Conservation (phyloP, 1,140 invertebrate genomes). For the Drosophila biarmipes region DNA sequence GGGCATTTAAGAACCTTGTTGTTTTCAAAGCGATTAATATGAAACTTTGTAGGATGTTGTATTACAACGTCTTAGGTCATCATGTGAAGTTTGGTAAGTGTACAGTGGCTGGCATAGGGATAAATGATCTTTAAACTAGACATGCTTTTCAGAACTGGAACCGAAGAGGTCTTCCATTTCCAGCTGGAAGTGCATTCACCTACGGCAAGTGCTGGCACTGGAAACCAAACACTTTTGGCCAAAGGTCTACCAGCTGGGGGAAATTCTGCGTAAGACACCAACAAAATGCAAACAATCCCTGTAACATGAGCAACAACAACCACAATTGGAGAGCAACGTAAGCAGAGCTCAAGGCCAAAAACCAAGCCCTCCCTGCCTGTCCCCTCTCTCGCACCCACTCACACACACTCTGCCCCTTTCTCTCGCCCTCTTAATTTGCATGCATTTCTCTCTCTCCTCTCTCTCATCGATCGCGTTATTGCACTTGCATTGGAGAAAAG, state of each 20-base stretch:
- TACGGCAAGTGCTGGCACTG: slow-evolving; percentile 1
- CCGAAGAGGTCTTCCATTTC: not conserved
- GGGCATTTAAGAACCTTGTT: too few relatives aligned
- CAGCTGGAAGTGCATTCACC: slow-evolving; percentile 19
- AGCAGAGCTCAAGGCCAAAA: slow-evolving; percentile 31
- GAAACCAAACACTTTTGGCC: slow-evolving; percentile 14
- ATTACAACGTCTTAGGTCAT: too few relatives aligned
- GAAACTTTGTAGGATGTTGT: too few relatives aligned
- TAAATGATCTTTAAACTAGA: not conserved
- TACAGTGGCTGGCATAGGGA: not conserved
- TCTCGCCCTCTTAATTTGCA: slow-evolving; percentile 14
- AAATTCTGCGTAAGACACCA: slow-evolving; percentile 13
- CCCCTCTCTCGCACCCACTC: not conserved
- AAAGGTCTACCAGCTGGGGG: slow-evolving; percentile 1
- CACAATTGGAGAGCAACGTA: slow-evolving; percentile 10
- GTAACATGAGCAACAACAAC: slow-evolving; percentile 4
- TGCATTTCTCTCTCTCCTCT: not conserved
- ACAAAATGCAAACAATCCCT: not conserved
- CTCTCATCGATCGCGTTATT: not conserved
- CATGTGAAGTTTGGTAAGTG: not conserved
- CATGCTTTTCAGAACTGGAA: not conserved
- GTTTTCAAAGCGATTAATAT: too few relatives aligned
- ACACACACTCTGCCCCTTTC: not conserved
- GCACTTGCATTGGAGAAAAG: slow-evolving; percentile 4
- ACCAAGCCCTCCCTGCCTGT: not conserved